Percentiles rank a stretch among this genome's conserved stretches.
Conservation (phyloP, 2,888 invertebrate genomes). For the Pyrochroa serraticornis region DNA sequence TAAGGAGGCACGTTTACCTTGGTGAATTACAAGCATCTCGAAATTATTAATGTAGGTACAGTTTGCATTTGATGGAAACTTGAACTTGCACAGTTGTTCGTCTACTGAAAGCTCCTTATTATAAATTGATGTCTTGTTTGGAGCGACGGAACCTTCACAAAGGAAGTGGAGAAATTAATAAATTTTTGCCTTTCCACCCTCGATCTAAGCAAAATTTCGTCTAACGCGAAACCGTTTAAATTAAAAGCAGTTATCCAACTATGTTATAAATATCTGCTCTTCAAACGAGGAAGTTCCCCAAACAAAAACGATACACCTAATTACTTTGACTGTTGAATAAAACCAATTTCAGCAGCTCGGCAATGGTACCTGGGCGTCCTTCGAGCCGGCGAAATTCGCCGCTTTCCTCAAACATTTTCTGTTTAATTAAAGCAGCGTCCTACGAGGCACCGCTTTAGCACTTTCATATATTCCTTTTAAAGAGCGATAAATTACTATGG, state of each 20-base stretch:
- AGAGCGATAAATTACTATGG: constrained; percentile 35
- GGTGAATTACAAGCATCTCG: too few species aligned
- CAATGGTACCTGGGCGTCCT: background rate
- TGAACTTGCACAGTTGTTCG: background rate
- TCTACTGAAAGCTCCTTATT: background rate
- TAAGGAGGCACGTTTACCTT: background rate
- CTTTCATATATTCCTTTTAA: constrained; percentile 39
- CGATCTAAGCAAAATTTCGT: background rate
- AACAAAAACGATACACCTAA: constrained; percentile 1
- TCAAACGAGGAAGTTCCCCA: background rate
- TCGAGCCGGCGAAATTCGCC: constrained; percentile 5
- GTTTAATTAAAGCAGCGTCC: constrained; percentile 37
- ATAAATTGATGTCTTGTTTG: too few species aligned
- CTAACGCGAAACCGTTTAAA: background rate
- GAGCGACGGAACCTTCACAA: background rate
- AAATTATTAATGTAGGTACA: background rate
- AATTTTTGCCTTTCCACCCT: background rate
- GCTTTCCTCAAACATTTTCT: constrained; percentile 24
- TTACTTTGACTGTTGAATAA: constrained; percentile 1
- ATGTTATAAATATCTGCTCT: background rate
- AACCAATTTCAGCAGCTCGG: constrained; percentile 10
- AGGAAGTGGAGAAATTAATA: background rate
- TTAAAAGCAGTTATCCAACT: background rate
- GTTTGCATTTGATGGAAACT: background rate
- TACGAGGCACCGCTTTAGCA: constrained; percentile 33